Percentiles rank a stretch among this genome's conserved stretches.
Evolutionary conservation across 2,888 invertebrate species (phyloP).

Genomic region (Sinohyriopsis cumingii): DNA sequence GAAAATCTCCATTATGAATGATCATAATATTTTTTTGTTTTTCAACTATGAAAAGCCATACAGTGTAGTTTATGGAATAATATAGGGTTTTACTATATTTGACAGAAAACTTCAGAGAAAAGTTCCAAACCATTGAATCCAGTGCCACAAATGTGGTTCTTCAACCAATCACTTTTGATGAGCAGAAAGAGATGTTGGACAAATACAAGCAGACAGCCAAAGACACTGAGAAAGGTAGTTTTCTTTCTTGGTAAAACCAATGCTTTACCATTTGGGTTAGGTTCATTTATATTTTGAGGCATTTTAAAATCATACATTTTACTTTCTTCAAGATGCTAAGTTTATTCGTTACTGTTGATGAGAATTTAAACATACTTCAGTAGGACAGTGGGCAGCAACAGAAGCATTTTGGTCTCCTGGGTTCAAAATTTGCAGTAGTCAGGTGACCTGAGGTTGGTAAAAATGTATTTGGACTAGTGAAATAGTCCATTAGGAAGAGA

Average conservation of each 20-base stretch:
- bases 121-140: slow-evolving; percentile 39
- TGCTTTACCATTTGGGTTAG: neutral
- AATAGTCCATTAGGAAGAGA: no score
- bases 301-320: neutral
- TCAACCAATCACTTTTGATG: slow-evolving; percentile 19
- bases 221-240: neutral
- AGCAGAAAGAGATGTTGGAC: slow-evolving; percentile 8
- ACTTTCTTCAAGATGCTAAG: neutral
- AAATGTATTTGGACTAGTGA: no score
- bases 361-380: no score
- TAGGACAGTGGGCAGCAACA: no score
- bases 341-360: neutral
- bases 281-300: neutral
- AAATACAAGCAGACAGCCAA: slow-evolving; percentile 6
- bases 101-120: slow-evolving; percentile 35
- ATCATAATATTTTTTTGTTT: no score
- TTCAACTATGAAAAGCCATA: no score
- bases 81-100: neutral
- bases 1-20: no score
- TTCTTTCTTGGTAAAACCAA: no score
- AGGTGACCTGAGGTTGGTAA: no score
- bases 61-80: no score
- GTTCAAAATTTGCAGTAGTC: no score
- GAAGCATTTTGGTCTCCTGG: no score
- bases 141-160: slow-evolving; percentile 41